A percentile compares a stretch with the other conserved stretches of the same genome.
Conservation (phyloP, 2,113 vertebrate species). For the Sclerurus mexicanus region DNA sequence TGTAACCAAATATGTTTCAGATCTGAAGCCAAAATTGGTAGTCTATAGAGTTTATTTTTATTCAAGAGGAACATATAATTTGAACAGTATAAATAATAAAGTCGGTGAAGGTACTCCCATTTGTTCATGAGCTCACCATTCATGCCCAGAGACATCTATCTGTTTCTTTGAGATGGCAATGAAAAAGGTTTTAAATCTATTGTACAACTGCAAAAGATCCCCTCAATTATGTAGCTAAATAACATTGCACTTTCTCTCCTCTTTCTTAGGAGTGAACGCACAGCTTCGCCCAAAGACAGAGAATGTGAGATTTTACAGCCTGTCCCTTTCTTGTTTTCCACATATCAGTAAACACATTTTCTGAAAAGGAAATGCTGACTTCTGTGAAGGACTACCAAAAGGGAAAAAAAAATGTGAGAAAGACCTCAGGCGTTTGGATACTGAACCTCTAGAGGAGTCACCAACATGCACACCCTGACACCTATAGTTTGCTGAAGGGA, state of each 20-base stretch:
- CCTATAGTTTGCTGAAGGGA: background rate
- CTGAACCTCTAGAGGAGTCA: background rate
- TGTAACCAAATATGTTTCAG: background rate
- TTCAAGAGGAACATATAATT: background rate
- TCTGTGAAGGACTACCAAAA: background rate
- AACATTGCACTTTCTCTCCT: background rate
- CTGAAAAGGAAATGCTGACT: background rate
- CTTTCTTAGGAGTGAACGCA: accelerated
- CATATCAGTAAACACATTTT: accelerated
- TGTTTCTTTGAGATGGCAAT: background rate
- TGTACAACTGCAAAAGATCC: background rate
- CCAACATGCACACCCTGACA: background rate
- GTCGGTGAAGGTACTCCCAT: background rate
- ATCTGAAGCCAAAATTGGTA: background rate
- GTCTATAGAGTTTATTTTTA: background rate
- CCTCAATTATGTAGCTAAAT: accelerated
- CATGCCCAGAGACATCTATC: background rate
- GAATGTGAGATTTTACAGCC: accelerated
- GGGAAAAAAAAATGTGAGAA: accelerated
- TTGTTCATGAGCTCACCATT: background rate
- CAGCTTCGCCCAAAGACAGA: background rate
- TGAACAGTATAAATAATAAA: background rate
- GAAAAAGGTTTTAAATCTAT: background rate
- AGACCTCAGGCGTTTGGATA: background rate
- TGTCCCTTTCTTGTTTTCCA: background rate